These are phyloP conservation scores for Pseudomyrmex concolor DNA, from an alignment of 1,140 invertebrate species.

Conservation along the genomic window DNA sequence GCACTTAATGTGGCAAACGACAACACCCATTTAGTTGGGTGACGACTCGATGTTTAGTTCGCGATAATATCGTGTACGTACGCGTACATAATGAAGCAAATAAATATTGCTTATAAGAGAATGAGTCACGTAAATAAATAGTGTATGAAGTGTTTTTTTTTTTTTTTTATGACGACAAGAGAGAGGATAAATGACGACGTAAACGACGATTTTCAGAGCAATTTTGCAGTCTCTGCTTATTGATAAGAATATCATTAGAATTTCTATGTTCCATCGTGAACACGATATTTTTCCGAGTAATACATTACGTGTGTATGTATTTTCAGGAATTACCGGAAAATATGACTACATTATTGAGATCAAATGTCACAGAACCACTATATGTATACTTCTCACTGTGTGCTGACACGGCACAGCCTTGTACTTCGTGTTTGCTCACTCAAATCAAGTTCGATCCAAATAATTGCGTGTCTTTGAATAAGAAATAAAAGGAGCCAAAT, in stretches of 20 bases:
- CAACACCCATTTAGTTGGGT: too few relatives aligned
- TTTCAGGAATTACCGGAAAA: too few relatives aligned
- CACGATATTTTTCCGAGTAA: background rate
- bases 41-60: background rate
- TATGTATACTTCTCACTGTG: too few relatives aligned
- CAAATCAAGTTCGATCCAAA: too few relatives aligned
- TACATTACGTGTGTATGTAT: background rate
- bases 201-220: background rate
- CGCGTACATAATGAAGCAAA: background rate
- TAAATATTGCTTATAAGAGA: background rate
- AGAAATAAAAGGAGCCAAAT: too few relatives aligned
- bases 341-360: too few relatives aligned
- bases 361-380: too few relatives aligned
- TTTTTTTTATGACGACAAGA: background rate
- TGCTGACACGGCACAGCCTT: too few relatives aligned
- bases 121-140: conserved; percentile 5
- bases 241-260: background rate
- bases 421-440: too few relatives aligned
- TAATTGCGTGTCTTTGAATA: too few relatives aligned
- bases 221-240: conserved; percentile 18
- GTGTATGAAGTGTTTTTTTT: background rate
- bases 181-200: background rate
- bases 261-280: conserved; percentile 8
- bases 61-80: background rate
- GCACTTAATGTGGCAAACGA: background rate